Conservation (phyloP, 2,888 invertebrate species). For the Hoplodrina blanda region DNA sequence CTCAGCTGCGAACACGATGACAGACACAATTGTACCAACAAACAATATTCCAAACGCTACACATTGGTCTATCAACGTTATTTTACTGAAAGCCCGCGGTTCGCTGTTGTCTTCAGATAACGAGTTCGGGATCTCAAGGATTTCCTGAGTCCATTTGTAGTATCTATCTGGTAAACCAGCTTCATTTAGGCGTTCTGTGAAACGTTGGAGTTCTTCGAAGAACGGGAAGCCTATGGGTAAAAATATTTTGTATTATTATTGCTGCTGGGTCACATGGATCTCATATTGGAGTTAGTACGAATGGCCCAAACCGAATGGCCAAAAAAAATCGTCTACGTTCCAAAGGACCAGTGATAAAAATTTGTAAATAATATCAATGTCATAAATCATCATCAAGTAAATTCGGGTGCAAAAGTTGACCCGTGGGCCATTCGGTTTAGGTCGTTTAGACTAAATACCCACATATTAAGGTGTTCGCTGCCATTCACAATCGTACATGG, state of each 20-base stretch:
- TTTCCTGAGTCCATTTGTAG: constrained; percentile 73
- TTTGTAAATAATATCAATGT: no score
- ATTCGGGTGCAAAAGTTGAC: no score
- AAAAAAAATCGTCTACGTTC: no score
- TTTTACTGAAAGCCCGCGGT: constrained; percentile 64
- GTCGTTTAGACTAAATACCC: no score
- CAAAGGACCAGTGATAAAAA: no score
- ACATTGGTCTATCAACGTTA: constrained; percentile 64
- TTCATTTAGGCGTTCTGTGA: constrained; percentile 71
- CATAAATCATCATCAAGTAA: no score
- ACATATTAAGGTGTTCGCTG: background rate
- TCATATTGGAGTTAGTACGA: no score
- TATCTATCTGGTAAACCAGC: constrained; percentile 74
- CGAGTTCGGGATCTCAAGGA: constrained; percentile 59
- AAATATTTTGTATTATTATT: constrained; percentile 4
- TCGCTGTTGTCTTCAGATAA: constrained; percentile 44
- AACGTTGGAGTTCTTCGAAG: constrained; percentile 62
- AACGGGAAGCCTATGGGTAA: constrained; percentile 71
- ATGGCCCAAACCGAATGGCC: no score
- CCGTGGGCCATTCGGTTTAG: no score
- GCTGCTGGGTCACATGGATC: background rate
- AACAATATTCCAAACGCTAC: constrained; percentile 68
- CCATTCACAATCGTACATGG: background rate
- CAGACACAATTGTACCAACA: constrained; percentile 22
- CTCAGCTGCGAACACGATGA: constrained; percentile 34